Evolutionary conservation across 2,797 vertebrate species (phyloP).

Genomic region (Mus minutoides): DNA sequence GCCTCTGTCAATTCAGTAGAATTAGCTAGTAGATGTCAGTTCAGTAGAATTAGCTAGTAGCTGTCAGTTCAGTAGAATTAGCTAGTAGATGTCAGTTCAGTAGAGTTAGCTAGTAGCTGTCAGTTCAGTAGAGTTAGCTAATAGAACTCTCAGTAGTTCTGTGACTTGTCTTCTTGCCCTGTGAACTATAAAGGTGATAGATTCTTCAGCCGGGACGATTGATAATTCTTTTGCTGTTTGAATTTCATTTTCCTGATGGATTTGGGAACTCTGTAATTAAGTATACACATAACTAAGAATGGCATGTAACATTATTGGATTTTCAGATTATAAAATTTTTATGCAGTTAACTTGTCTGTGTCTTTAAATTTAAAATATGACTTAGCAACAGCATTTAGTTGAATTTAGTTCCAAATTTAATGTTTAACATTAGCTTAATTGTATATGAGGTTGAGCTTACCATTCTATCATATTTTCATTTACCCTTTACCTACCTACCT

Average conservation of each 20-base stretch:
- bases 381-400: background rate
- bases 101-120: background rate
- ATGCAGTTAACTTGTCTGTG: constrained; percentile 14
- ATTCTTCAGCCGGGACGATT: background rate
- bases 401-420: constrained; percentile 8
- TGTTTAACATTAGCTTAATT: background rate
- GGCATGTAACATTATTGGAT: background rate
- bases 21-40: no score
- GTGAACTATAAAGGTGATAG: background rate
- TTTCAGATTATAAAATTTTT: constrained; percentile 43
- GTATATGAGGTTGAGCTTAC: background rate
- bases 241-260: constrained; percentile 53
- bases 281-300: background rate
- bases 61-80: background rate
- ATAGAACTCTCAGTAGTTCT: background rate
- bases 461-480: constrained; percentile 49
- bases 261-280: constrained; percentile 20
- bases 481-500: no score
- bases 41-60: no score
- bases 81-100: no score
- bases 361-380: constrained; percentile 45
- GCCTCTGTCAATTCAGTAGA: background rate
- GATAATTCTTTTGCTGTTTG: constrained; percentile 6
- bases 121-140: background rate
- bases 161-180: background rate